A percentile compares a stretch with the other conserved stretches of the same genome.
Evolutionary conservation across 2,797 vertebrate genomes (phyloP).

Genomic region (Hydrolagus colliei): DNA sequence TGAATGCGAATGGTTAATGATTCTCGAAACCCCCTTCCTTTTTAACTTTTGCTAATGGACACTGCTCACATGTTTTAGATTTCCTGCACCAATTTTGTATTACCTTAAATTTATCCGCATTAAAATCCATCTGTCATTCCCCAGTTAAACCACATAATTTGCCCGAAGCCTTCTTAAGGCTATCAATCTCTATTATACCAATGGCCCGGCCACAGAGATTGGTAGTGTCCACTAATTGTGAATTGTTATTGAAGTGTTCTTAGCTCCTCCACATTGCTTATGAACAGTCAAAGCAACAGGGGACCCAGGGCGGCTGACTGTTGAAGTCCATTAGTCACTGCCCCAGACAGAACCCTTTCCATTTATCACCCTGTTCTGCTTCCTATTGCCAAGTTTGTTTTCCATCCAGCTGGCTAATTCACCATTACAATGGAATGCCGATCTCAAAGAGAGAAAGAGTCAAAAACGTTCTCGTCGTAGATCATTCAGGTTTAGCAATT

Average conservation of each 20-base stretch:
- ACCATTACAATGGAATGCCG: neutral
- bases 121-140: no score
- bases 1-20: no score
- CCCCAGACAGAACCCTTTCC: neutral
- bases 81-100: neutral
- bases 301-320: neutral
- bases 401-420: conserved; percentile 9
- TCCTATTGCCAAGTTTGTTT: conserved; percentile 3
- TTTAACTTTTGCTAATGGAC: no score
- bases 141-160: neutral
- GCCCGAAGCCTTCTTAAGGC: neutral
- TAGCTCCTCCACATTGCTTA: neutral
- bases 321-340: neutral
- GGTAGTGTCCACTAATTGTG: neutral
- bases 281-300: neutral
- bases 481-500: neutral
- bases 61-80: neutral
- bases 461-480: neutral
- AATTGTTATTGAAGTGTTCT: neutral
- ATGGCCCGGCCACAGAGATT: neutral
- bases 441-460: neutral
- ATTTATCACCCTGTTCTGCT: conserved; percentile 6
- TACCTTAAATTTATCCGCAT: neutral
- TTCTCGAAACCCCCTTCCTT: no score
- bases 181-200: neutral